Evolutionary conservation across 2,888 invertebrate species (phyloP), one percentile per base, ranked within the genome.

Genomic region (Epinotia nisella): DNA sequence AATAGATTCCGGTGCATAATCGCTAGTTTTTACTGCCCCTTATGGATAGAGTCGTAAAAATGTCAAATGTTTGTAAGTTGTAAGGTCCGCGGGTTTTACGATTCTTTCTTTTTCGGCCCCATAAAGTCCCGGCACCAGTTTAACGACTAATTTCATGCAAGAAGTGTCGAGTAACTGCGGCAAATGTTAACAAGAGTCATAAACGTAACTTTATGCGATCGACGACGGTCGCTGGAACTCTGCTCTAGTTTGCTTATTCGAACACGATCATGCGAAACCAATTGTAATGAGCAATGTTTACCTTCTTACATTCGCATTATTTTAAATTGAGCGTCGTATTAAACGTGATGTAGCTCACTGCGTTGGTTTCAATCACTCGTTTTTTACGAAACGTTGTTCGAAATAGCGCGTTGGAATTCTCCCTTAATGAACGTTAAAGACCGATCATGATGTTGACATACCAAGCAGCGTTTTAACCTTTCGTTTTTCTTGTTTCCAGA

Each of bases 401-500:
- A 49, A 49, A 49, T 15, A 45, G 15, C 15, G 45, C 45, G 13
- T 15, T 45, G 13, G 3, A 13, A 15, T 45, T 4, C 45, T 15
- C 15, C 45, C 4, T 45, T 15, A 3, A 15, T 15, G 13, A 45
- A 45, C 15, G 45, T 45, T 45, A 15, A 45, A 15, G 15, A 15
- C 11, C n/a, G 29, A 24, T 35, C 9, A 41, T 21, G 19, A 5
- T 11, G 2, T 39, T 21, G 1, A 29, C 39, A 7, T 67, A 21
- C 53, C 60, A 75, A 76, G 41, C 41, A 76, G 67, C 75, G 73
- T 74, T 73, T 76, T 77, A 66, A 70, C 75, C 71, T 76, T 75
- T 74, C n/a, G 17, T 21, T 74, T 64, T 64, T 11, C 39, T 81
- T 76, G 72, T 86, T 93, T 95, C 49, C 95, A 96, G 96, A 96